Evolutionary conservation across 2,888 invertebrate species (phyloP), one percentile per base, ranked within the genome.

Genomic region (Caenorhabditis auriculariae): DNA sequence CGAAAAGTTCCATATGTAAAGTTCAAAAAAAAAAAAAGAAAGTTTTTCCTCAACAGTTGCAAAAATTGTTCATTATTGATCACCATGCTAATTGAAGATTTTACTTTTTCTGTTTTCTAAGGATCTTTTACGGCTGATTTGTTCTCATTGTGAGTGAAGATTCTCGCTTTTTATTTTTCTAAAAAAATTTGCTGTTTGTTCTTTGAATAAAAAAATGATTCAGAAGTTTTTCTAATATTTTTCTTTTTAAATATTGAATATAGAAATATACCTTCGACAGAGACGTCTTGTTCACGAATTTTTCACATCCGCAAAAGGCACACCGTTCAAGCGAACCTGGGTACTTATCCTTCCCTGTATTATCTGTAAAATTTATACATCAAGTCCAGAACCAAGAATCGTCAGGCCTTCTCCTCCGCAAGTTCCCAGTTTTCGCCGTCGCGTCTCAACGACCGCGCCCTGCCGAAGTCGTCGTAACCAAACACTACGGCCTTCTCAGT

Each of bases 391-490:
- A n/a, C n/a, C n/a, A n/a, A n/a, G 43, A 28, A 61, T 44, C 21
- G 56, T 45, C 29, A 61, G n/a, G 49, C 41, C n/a, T 29, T 41
- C 24, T 49, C 61, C 15, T 55, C 29, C 15, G 52, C 55, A 9
- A 64, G 39, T 27, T 29, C 32, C 66, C 61, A 61, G 32, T 52
- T 48, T 32, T 70, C 66, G 21, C 63, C 39, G 38, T 70, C 64
- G 39, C 55, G 21, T 35, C 43, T 28, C 21, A 65, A 41, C 12
- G 54, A 54, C 39, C 35, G 38, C 2, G 60, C 58, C 47, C 66
- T 48, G 41, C 66, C 71, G 28, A 41, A 42, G 27, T 51, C 44
- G 42, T 69, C 69, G 41, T 69, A 69, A 12, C 58, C 51, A 28
- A 58, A 66, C 2, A 44, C 55, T 12, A 60, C 54, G 3, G 60